phyloP scores from a whole-genome alignment of 2,113 vertebrate species.

The Pelusios castaneus region DNA sequence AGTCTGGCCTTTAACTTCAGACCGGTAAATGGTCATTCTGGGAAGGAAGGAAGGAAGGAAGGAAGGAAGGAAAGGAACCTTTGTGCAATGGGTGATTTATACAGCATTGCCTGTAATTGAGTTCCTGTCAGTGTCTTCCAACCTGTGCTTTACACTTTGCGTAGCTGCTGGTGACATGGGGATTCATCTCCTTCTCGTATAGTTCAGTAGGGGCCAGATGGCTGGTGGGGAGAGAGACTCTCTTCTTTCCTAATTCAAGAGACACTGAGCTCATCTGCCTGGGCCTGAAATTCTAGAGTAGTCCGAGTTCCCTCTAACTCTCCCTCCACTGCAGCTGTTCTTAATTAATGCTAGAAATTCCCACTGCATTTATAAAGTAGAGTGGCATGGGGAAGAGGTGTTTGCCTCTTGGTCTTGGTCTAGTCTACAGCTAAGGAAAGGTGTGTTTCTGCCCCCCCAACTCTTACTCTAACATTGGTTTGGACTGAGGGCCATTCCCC shows the following conservation, averaged over 20 bases:
- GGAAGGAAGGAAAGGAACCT: rapidly evolving
- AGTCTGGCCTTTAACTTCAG: neutral
- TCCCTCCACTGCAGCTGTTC: neutral
- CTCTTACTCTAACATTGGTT: too few species aligned
- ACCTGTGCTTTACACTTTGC: rapidly evolving
- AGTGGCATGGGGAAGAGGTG: neutral
- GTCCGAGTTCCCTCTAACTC: rapidly evolving
- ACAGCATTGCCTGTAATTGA: rapidly evolving
- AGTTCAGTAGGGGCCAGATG: neutral
- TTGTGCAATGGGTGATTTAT: neutral
- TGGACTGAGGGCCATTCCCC: neutral
- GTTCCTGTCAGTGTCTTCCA: neutral
- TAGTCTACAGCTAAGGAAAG: constrained; percentile 24
- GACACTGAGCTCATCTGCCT: neutral
- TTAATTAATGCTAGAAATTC: neutral
- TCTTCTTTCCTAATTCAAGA: neutral
- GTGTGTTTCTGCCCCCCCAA: constrained; percentile 42
- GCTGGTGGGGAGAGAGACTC: neutral
- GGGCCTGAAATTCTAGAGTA: neutral
- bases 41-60: too few species aligned
- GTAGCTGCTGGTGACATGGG: rapidly evolving
- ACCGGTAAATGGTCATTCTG: neutral
- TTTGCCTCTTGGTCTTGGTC: neutral
- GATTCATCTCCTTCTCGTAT: rapidly evolving
- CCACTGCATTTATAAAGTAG: rapidly evolving